These are phyloP conservation scores for Apodemia duryi DNA, from an alignment of 2,888 invertebrate genomes.

Conservation along the genomic window DNA sequence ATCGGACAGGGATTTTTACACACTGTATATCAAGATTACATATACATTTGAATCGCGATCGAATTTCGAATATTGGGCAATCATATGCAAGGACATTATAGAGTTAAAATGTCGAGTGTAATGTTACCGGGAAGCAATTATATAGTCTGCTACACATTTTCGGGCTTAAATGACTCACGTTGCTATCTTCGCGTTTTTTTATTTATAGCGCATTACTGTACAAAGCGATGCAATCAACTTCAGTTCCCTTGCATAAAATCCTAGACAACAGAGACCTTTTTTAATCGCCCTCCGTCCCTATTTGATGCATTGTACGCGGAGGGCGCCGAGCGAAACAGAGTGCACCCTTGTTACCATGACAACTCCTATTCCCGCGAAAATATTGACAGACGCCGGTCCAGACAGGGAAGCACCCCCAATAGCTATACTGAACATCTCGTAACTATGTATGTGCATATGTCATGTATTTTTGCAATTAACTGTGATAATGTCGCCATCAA, in stretches of 20 bases:
- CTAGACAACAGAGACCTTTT: constrained; percentile 54
- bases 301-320: constrained; percentile 55
- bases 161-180: constrained; percentile 4
- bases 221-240: constrained; percentile 33
- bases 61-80: too few species aligned
- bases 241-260: constrained; percentile 54
- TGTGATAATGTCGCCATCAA: constrained; percentile 55
- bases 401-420: constrained; percentile 47
- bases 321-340: constrained; percentile 62
- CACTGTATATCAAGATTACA: too few species aligned
- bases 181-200: constrained; percentile 21
- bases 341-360: constrained; percentile 67
- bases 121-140: too few species aligned
- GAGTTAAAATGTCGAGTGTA: too few species aligned
- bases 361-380: constrained; percentile 65
- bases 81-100: too few species aligned
- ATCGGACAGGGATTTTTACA: too few species aligned
- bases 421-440: constrained; percentile 34
- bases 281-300: constrained; percentile 58
- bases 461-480: constrained; percentile 64
- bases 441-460: constrained; percentile 28
- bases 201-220: constrained; percentile 30
- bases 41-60: too few species aligned
- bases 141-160: neutral
- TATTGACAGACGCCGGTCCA: constrained; percentile 64